Base-by-base conservation (phyloP, 37 sponge, comb jelly and placozoan genomes). In the Chondrilla cf. caribensis region DNA sequence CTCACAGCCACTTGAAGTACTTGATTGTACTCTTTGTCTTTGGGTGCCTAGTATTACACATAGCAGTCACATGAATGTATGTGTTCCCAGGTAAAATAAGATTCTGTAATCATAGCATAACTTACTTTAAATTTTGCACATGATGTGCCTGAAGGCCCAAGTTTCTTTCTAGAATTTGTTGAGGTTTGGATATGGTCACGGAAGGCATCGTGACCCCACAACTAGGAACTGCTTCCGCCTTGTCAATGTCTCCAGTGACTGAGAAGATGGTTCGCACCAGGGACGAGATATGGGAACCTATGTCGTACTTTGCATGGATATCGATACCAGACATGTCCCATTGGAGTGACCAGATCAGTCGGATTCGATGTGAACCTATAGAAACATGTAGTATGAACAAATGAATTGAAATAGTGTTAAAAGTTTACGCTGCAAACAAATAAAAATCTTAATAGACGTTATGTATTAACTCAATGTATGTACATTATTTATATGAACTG, bases 251-350 rank as follows among this genome's bases (percentile, higher is more conserved):
- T 54, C 78, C 82, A 22, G 84, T 83, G 38, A 93, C 86, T 40
- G 87, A 80, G 3, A 88, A 90, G 25, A 90, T 40, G 38, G 92
- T 90, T 26, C 78, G 77, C 29, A 88, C 86, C 28, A 94, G 78
- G 22, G 85, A 82, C 32, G 90, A 89, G 36, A 84, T 82, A 55
- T 93, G 85, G 9, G 57, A 83, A 0, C 93, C 93, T 77, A 93
- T 89, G 80, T 89, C 90, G 33, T 86, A 71, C 54, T 84, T 89
- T 31, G 90, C 70, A 24, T 87, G 59, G 32, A 93, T 60, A n/a
- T 89, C 82, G 21, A 93, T 84, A 15, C 93, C 93, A 33, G 90
- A 79, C 62, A 79, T 79, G 19, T 60, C 39, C 80, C 80, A 79
- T 37, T 60, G 62, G 19, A 79, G 40, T 3, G 62, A 39, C n/a